Evolutionary conservation across 1,140 invertebrate genomes (phyloP).

Genomic region (Bombus confusus): DNA sequence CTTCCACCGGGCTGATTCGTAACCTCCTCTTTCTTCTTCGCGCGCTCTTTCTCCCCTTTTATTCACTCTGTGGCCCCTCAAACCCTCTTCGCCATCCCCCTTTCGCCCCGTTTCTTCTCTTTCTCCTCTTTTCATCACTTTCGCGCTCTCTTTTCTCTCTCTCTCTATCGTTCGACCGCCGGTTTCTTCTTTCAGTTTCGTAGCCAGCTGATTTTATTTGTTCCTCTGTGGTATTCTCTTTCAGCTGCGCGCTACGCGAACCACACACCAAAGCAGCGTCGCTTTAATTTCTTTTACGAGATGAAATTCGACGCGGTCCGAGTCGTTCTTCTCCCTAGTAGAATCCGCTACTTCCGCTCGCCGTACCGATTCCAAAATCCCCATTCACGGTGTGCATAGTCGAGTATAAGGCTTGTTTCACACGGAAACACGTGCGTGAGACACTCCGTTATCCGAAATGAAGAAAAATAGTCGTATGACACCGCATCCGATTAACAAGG

Average conservation of each 20-base stretch:
- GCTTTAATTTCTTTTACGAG: constrained; percentile 71
- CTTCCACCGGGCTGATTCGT: constrained; percentile 46
- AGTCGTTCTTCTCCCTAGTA: constrained; percentile 22
- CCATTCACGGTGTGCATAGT: not conserved
- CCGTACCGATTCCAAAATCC: constrained; percentile 6
- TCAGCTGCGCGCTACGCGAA: constrained; percentile 6
- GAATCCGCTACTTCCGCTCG: constrained; percentile 19
- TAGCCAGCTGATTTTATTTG: constrained; percentile 23
- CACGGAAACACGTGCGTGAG: not conserved
- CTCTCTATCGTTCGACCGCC: not conserved
- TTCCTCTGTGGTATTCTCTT: constrained; percentile 21
- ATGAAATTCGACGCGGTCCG: constrained; percentile 68
- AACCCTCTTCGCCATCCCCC: constrained; percentile 35
- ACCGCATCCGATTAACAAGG: not conserved
- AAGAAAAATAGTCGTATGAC: not conserved
- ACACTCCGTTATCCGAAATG: not conserved
- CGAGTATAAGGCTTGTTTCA: not conserved
- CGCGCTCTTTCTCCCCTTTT: constrained; percentile 28
- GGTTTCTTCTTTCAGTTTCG: not conserved
- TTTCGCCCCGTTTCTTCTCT: constrained; percentile 27
- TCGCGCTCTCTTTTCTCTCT: not conserved
- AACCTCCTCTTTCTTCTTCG: constrained; percentile 28
- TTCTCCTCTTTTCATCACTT: not conserved
- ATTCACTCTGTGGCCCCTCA: constrained; percentile 19
- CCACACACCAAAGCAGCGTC: constrained; percentile 39